A percentile compares a stretch with the other conserved stretches of the same genome.
phyloP scores from a whole-genome alignment of 92 coral and sea anemone genomes.

The Chrysogorgia sp. region DNA sequence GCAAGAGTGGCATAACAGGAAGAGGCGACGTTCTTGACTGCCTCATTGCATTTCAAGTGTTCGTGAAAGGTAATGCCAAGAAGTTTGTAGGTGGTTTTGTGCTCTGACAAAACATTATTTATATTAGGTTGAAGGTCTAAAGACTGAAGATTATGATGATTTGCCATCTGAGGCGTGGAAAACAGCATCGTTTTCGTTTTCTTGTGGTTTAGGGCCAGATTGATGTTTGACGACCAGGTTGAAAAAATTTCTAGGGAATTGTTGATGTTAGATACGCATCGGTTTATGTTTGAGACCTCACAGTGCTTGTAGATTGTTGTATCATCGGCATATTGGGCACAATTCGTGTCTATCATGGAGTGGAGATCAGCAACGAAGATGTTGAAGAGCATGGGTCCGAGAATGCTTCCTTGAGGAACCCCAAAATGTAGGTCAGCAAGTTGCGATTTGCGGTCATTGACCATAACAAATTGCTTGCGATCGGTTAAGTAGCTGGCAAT shows the following conservation, averaged over 20 bases:
- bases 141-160: no score
- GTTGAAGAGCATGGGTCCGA: no score
- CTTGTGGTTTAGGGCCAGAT: background rate
- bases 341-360: background rate
- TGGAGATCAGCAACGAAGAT: no score
- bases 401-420: no score
- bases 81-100: no score
- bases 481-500: background rate
- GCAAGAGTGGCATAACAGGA: no score
- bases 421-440: background rate
- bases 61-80: no score
- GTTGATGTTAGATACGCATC: background rate
- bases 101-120: no score
- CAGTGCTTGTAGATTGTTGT: background rate
- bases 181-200: background rate
- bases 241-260: background rate
- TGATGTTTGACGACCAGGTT: background rate
- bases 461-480: background rate
- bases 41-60: no score
- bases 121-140: no score
- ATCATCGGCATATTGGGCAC: constrained; percentile 7
- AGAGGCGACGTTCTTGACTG: no score
- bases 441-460: constrained; percentile 1
- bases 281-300: background rate
- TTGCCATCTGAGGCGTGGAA: background rate